Percentiles rank a stretch among this genome's conserved stretches.
These are phyloP conservation scores for Xyrichtys novacula DNA, from an alignment of 2,797 vertebrate genomes.

Conservation along the genomic window DNA sequence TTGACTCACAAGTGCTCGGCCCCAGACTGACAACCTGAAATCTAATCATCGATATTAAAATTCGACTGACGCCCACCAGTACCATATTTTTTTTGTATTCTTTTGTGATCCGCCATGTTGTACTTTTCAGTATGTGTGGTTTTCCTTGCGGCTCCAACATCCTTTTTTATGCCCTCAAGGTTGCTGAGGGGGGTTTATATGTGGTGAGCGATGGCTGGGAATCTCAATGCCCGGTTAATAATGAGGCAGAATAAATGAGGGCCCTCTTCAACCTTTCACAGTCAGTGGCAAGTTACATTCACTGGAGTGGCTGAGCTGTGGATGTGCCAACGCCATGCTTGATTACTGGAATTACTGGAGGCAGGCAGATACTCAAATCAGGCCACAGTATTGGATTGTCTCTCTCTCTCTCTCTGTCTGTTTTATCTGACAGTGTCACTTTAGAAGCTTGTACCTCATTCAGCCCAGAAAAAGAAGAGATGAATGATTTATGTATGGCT, in stretches of 20 bases:
- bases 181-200: slow-evolving; percentile 62
- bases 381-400: not conserved
- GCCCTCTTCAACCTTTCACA: slow-evolving; percentile 41
- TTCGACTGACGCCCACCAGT: slow-evolving; percentile 11
- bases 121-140: slow-evolving; percentile 23
- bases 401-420: not conserved
- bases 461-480: not conserved
- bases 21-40: slow-evolving; percentile 50
- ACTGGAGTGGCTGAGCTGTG: slow-evolving; percentile 15
- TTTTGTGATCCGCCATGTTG: slow-evolving; percentile 8
- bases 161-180: slow-evolving; percentile 43
- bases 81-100: not conserved
- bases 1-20: slow-evolving; percentile 24
- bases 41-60: slow-evolving; percentile 48
- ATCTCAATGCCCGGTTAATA: slow-evolving; percentile 69
- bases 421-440: not conserved
- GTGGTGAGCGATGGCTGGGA: slow-evolving; percentile 53
- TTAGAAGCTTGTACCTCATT: not conserved
- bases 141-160: slow-evolving; percentile 48
- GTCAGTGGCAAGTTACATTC: slow-evolving; percentile 22
- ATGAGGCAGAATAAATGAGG: slow-evolving; percentile 54
- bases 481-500: not conserved
- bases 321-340: slow-evolving; percentile 22
- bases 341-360: slow-evolving; percentile 23
- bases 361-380: slow-evolving; percentile 13